Evolutionary conservation across 1,140 invertebrate genomes (phyloP).

Genomic region (Stenopsyche tienmushanensis): DNA sequence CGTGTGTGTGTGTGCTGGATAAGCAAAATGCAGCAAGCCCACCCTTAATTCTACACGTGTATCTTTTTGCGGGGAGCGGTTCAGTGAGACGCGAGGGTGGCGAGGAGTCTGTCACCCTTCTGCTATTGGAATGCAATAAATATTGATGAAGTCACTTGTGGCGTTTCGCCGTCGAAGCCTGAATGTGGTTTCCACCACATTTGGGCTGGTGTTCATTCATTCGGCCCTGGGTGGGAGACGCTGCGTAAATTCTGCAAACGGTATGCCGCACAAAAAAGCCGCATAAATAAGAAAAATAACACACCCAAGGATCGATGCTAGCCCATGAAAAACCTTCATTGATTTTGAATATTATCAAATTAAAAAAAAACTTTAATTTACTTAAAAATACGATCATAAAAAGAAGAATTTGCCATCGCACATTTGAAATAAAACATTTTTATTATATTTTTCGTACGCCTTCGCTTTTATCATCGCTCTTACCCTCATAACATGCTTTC

Average conservation of each 20-base stretch:
- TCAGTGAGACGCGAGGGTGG: no score
- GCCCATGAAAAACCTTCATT: no score
- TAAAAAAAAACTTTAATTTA: not conserved
- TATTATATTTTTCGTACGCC: no score
- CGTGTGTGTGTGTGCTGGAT: no score
- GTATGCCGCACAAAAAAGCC: not conserved
- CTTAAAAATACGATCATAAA: not conserved
- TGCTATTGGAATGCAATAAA: slow-evolving; percentile 30
- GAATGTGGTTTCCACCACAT: slow-evolving; percentile 7
- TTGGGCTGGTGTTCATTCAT: slow-evolving; percentile 6
- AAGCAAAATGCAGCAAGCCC: not conserved
- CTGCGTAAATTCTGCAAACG: not conserved
- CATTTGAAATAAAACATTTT: no score
- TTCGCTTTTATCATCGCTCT: no score
- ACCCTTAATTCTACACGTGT: not conserved
- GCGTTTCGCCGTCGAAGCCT: slow-evolving; percentile 2
- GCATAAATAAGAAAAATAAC: not conserved
- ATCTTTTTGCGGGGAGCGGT: not conserved
- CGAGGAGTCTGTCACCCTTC: no score
- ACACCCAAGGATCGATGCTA: no score
- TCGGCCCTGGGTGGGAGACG: not conserved
- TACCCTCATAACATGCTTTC: no score
- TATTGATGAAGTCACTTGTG: slow-evolving; percentile 37
- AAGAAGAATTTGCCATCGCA: not conserved
- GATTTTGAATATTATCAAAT: no score